Percentiles rank a stretch among this genome's conserved stretches.
Evolutionary conservation across 2,888 invertebrate genomes (phyloP).

Genomic region (Empis livida): DNA sequence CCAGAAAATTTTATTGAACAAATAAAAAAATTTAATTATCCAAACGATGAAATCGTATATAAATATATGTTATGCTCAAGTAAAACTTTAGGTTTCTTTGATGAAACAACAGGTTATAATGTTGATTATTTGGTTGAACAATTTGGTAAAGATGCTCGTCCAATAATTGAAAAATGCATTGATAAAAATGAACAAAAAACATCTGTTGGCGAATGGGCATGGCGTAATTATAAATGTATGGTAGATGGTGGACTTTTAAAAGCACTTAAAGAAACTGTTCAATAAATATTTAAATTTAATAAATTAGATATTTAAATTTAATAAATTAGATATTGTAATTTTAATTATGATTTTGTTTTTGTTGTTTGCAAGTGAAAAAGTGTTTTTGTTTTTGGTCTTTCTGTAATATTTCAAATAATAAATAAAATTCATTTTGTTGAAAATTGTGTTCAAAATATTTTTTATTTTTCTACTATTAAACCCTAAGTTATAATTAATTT

Average conservation of each 20-base stretch:
- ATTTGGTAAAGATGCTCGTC: background rate
- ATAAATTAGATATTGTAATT: no score
- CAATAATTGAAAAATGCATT: background rate
- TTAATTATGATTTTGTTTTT: no score
- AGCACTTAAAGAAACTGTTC: background rate
- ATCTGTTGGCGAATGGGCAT: background rate
- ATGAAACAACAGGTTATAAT: background rate
- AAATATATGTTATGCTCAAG: background rate
- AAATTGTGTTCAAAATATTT: no score
- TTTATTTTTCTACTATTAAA: no score
- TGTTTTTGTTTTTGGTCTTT: no score
- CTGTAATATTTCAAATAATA: no score
- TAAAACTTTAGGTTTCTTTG: background rate
- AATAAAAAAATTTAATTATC: conserved; percentile 4
- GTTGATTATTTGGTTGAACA: background rate
- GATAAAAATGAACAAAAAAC: background rate
- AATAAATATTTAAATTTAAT: no score
- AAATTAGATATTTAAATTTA: no score
- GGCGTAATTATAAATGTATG: conserved; percentile 2
- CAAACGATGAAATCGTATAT: background rate
- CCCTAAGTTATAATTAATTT: no score
- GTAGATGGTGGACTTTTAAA: conserved; percentile 1
- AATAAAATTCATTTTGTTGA: no score
- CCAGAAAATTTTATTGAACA: background rate
- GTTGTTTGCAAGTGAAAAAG: no score